These are phyloP conservation scores for Ceuthmochares aereus DNA, from an alignment of 2,113 vertebrate species.

Conservation along the genomic window DNA sequence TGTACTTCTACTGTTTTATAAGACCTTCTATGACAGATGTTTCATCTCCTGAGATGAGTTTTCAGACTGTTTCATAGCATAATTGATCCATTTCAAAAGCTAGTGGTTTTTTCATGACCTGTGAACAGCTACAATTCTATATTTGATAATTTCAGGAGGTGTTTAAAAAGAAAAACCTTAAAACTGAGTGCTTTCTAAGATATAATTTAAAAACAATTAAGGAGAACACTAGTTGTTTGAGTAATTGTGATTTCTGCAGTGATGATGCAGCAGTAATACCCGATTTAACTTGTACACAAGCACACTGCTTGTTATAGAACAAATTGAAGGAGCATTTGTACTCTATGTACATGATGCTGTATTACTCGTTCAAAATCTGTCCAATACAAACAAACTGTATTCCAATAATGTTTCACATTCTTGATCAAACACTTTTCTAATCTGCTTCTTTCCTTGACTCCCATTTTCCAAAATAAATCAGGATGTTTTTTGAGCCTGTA, in stretches of 20 bases:
- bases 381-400: not conserved
- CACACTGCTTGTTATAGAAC: accelerated
- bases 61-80: not conserved
- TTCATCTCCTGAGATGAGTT: not conserved
- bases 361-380: not conserved
- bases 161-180: not conserved
- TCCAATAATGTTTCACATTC: not conserved
- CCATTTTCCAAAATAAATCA: not conserved
- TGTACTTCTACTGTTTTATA: not conserved
- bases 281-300: not conserved
- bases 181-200: not conserved
- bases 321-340: not conserved
- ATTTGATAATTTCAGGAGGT: not conserved
- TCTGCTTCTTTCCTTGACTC: not conserved
- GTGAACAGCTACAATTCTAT: not conserved
- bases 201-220: not conserved
- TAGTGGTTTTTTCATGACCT: not conserved
- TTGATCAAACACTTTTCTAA: not conserved
- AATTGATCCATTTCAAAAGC: not conserved
- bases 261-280: not conserved
- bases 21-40: not conserved
- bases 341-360: accelerated
- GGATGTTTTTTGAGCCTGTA: not conserved
- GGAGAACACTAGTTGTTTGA: not conserved
- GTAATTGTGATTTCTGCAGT: not conserved